These are phyloP conservation scores for Diarsia dahlii DNA, from an alignment of 2,888 invertebrate species.

Conservation along the genomic window DNA sequence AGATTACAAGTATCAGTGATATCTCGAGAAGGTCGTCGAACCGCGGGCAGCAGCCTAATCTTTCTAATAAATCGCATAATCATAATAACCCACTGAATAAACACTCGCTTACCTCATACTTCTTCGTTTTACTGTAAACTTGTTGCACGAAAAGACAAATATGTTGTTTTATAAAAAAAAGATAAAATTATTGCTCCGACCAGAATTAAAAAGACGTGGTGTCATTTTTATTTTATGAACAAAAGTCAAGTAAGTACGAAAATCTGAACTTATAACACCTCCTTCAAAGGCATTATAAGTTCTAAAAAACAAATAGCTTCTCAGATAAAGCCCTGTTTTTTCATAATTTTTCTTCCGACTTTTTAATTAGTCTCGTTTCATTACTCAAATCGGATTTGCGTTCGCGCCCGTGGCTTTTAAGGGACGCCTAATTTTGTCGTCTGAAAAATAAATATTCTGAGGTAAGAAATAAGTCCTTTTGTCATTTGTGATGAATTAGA, in stretches of 20 bases:
- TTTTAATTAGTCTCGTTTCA: conserved; percentile 86
- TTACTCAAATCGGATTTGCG: conserved; percentile 87
- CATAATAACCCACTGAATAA: background rate
- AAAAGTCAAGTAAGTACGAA: conserved; percentile 43
- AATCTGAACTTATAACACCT: conserved; percentile 58
- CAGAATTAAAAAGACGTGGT: background rate
- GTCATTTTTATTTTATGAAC: conserved; percentile 35
- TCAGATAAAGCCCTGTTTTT: conserved; percentile 76
- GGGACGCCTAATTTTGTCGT: conserved; percentile 79
- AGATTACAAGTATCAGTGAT: background rate
- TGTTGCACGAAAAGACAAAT: background rate
- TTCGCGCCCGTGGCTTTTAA: conserved; percentile 82
- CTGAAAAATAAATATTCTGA: conserved; percentile 64
- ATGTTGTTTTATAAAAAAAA: background rate
- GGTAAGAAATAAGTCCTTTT: conserved; percentile 70
- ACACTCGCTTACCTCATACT: background rate
- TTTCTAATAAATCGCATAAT: background rate
- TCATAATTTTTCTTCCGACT: conserved; percentile 79
- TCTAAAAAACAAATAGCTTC: conserved; percentile 72
- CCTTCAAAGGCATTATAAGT: conserved; percentile 59
- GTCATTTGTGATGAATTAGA: conserved; percentile 63
- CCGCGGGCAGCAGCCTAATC: background rate
- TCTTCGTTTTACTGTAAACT: background rate
- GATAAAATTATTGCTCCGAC: background rate
- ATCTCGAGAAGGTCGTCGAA: background rate